Evolutionary conservation across 1,140 invertebrate genomes (phyloP), one percentile per base, ranked within the genome.

Genomic region (Homarus americanus): DNA sequence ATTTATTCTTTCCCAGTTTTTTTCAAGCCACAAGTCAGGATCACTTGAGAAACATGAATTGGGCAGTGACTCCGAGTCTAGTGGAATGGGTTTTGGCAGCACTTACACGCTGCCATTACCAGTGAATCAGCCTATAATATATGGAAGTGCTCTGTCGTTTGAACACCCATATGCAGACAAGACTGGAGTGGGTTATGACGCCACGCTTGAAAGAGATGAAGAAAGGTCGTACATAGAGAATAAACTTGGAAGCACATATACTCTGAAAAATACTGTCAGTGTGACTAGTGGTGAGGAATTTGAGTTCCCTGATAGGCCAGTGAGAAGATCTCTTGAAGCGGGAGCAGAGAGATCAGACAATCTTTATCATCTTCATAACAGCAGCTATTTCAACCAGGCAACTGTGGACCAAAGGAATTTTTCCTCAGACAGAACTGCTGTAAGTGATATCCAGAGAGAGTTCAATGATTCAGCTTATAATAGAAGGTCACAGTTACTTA

Each of bases 271-370:
- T 41, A 20, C 2, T 53, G 75, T 32, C 5, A 69, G n/a, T 69
- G 63, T 69, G 12, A 32, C 28, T 32, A 12, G 12, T 69, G 63
- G 24, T 41, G 69, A 88, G 44, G 66, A 88, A 53, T n/a, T 15
- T 34, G 40, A 40, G 3, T 36, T 88, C 41, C 20, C 41, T n/a
- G 73, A 88, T 53, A 87, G 69, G 58, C 40, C 72, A 87, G 84
- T 24, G 34, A 79, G 75, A 44, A 17, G 40, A 75, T n/a, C 73
- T 36, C 53, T 69, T 44, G 86, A 88, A n/a, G 66, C 32, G 9
- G 63, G 73, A 49, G 15, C 41, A 24, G 78, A n/a, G 7, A 28
- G 32, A 41, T 1, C 12, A 44, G 41, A 49, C n/a, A 28, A 41
- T 80, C 17, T 15, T 32, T 80, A 80, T 32, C 41, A 24, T 17